Base-by-base conservation (phyloP, 2,888 invertebrate species). In the Dasypogon diadema region DNA sequence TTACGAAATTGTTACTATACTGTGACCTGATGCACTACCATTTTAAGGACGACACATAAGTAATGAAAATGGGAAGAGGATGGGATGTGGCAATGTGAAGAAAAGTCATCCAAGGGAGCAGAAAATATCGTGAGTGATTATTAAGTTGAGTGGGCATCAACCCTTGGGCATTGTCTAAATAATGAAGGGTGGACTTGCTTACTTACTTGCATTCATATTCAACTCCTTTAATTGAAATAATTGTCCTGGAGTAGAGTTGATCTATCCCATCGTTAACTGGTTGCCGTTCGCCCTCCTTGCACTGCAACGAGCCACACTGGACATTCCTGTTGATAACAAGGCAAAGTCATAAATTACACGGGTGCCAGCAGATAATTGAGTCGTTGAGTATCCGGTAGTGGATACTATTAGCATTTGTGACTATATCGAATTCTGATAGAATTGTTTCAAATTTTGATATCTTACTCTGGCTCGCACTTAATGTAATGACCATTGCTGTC, bases 181-280 rank as follows among this genome's bases (percentile, higher is more conserved):
- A n/a, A n/a, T 18, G n/a, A 8, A 22, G 46, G n/a, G 37, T 63
- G 24, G 34, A 12, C 10, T n/a, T 80, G 79, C 79, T 18, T 60
- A 92, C 94, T 91, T 87, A 97, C 97, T 98, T 98, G 97, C 98
- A 98, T 87, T 97, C 96, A 83, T 93, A 96, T 85, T 97, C 96
- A 77, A 90, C 89, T 54, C 95, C 94, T 83, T 94, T 94, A 83
- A 94, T 94, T 77, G 94, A 93, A 84, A 98, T 94, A 79, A 95
- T 93, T 16, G 97, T 98, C 81, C 93, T 90, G 5, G 96, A 93
- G 85, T 93, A 95, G 79, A 92, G 92, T 82, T 94, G 92, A 83
- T 95, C 93, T 87, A 92, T 90, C 12, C 92, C 94, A 37, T 91
- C 88, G 78, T 93, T 90, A 34, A 93, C 90, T 2, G 98, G 98